A percentile compares a stretch with the other conserved stretches of the same genome.
Conservation (phyloP, 2,797 vertebrate species). For the Neosalanx taihuensis region DNA sequence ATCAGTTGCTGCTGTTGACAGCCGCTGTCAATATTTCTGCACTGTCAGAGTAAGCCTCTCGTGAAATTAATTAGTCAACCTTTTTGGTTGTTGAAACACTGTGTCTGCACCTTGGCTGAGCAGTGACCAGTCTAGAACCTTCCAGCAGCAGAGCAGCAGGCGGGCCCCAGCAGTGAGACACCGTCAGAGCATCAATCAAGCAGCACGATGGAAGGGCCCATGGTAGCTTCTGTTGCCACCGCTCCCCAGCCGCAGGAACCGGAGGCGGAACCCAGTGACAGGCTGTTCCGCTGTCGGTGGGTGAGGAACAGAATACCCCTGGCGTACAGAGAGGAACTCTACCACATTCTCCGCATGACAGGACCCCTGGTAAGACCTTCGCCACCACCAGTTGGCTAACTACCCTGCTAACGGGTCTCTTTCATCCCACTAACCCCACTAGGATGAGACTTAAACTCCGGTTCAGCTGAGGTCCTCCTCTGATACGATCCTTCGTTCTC, state of each 20-base stretch:
- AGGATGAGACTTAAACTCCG: too few relatives aligned
- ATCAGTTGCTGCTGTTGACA: too few relatives aligned
- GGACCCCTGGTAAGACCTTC: slow-evolving; percentile 71
- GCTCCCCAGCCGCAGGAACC: slow-evolving; percentile 31
- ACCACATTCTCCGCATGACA: slow-evolving; percentile 71
- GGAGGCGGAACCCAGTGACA: slow-evolving; percentile 45
- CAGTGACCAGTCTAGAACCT: not conserved
- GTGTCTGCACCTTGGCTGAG: slow-evolving; percentile 25
- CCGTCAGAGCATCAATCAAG: slow-evolving; percentile 4
- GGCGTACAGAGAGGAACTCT: slow-evolving; percentile 66
- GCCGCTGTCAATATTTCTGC: too few relatives aligned
- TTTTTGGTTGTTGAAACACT: slow-evolving; percentile 42
- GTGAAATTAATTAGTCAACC: slow-evolving; percentile 56
- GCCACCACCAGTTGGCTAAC: not conserved
- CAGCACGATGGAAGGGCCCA: slow-evolving; percentile 8
- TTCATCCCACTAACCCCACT: not conserved
- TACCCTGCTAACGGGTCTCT: not conserved
- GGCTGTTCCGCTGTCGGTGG: slow-evolving; percentile 61
- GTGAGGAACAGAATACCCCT: slow-evolving; percentile 53
- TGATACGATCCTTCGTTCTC: too few relatives aligned
- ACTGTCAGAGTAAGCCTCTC: too few relatives aligned
- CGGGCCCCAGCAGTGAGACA: slow-evolving; percentile 3
- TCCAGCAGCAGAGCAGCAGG: slow-evolving; percentile 10
- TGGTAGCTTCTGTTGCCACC: not conserved
- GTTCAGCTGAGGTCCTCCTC: too few relatives aligned